A percentile compares a stretch with the other conserved stretches of the same genome.
Conservation (phyloP, 2,888 invertebrate species). For the Polymixis lichenea region DNA sequence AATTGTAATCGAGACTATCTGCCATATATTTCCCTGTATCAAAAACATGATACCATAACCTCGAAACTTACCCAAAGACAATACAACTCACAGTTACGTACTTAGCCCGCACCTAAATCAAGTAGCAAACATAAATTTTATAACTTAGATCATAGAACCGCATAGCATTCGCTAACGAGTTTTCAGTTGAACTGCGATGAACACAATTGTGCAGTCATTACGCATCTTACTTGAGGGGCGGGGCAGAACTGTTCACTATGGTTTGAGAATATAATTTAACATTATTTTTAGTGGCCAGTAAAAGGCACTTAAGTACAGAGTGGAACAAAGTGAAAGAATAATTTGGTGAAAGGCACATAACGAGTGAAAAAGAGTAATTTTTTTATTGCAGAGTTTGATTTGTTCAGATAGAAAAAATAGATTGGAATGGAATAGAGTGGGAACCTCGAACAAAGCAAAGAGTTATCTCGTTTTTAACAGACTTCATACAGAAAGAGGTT, state of each 20-base stretch:
- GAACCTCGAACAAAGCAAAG: background rate
- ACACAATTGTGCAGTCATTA: conserved; percentile 72
- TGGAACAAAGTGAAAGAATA: background rate
- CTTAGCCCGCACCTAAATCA: conserved; percentile 36
- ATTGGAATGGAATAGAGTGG: background rate
- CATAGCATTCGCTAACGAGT: conserved; percentile 79
- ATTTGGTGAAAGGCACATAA: background rate
- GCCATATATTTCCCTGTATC: background rate
- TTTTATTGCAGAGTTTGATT: background rate
- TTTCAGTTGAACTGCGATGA: conserved; percentile 77
- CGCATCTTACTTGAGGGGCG: conserved; percentile 23
- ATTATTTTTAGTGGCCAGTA: background rate
- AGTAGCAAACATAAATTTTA: conserved; percentile 39
- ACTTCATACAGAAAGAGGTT: too few relatives aligned
- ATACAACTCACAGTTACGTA: background rate
- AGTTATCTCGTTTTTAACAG: background rate
- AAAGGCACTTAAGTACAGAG: background rate
- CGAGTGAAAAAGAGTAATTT: background rate
- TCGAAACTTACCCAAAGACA: conserved; percentile 7
- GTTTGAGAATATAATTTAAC: background rate
- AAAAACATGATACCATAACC: background rate
- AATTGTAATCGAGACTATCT: background rate
- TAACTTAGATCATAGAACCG: conserved; percentile 62
- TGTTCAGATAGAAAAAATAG: background rate
- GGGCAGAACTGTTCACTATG: background rate